Evolutionary conservation across 2,888 invertebrate species (phyloP), one percentile per base, ranked within the genome.

Genomic region (Trachelus tabidus): DNA sequence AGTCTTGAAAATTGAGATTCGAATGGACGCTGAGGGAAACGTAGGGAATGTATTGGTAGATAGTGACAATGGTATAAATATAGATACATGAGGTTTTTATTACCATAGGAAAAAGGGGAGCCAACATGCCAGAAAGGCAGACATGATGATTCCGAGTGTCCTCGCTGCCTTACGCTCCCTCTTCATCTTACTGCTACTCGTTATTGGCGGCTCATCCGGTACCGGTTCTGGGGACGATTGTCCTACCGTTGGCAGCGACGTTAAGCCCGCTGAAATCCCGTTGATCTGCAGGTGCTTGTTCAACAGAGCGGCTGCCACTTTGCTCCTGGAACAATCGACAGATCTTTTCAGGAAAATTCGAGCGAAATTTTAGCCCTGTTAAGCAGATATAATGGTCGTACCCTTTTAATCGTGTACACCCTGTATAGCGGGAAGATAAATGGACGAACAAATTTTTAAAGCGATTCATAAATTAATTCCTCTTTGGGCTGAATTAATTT

Each of bases 71-170:
- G 40, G 15, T 15, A 40, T 40, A 15, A 40, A 15, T 40, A 33
- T 33, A 40, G 15, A 40, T 15, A 6, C 40, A 6, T 15, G 40
- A 6, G 4, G 15, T 40, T 15, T 40, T 75, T 74, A 94, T 93
- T 92, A 96, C 98, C 98, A 98, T 79, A 97, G 93, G 92, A 98
- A 98, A 93, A 98, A 98, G 9, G 98, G 98, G 83, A 98, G 93
- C 98, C 98, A 98, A 92, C 98, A 98, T 11, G 98, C 94, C 81
- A 98, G 93, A 92, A 98, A 98, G 0, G 97, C 98, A 56, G 98
- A 98, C 96, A 98, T 98, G 89, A 98, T 98, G 90, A 98, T 98
- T 78, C 98, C 98, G 73, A 98, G 94, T 15, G 98, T 98, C 88
- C 98, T 94, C 3, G 98, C 98, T 0, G 98, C 98, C 90, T 97